Evolutionary conservation across 2,113 vertebrate genomes (phyloP).

Genomic region (Pogonocichla stellata): DNA sequence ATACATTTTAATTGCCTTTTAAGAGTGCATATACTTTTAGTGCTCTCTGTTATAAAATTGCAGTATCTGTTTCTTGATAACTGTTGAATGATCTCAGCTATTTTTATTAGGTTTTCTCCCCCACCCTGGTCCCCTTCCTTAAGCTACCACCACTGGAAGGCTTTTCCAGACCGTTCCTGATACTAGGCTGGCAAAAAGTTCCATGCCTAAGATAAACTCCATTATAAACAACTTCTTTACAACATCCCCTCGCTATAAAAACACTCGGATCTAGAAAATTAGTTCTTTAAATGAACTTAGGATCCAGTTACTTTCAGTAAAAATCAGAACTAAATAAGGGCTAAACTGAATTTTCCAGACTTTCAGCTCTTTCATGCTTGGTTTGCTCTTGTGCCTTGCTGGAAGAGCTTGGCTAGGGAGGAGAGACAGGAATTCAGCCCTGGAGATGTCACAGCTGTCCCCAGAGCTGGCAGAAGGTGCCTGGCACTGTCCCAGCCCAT

Average conservation of each 20-base stretch:
- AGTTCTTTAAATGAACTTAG: conserved; percentile 73
- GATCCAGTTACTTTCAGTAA: conserved; percentile 51
- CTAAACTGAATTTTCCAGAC: not conserved
- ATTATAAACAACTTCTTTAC: conserved; percentile 78
- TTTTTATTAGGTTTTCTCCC: conserved; percentile 81
- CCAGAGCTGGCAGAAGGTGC: not conserved
- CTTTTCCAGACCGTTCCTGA: conserved; percentile 67
- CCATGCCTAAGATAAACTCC: conserved; percentile 59
- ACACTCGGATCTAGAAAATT: conserved; percentile 67
- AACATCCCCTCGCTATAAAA: conserved; percentile 69
- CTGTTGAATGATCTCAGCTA: conserved; percentile 85
- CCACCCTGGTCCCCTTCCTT: conserved; percentile 61
- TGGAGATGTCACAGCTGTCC: not conserved
- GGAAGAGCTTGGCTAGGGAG: not conserved
- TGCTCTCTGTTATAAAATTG: conserved; percentile 83
- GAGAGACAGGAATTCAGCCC: not conserved
- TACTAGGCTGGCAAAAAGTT: conserved; percentile 56
- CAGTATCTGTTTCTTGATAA: conserved; percentile 89
- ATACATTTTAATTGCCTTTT: conserved; percentile 84
- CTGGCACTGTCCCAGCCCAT: not conserved
- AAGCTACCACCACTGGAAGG: conserved; percentile 73
- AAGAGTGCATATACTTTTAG: conserved; percentile 84
- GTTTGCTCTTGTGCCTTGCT: not conserved
- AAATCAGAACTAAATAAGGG: not conserved
- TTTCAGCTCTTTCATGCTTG: not conserved